phyloP scores from a whole-genome alignment of 1,140 invertebrate genomes.

The Scaptomyza montana region DNA sequence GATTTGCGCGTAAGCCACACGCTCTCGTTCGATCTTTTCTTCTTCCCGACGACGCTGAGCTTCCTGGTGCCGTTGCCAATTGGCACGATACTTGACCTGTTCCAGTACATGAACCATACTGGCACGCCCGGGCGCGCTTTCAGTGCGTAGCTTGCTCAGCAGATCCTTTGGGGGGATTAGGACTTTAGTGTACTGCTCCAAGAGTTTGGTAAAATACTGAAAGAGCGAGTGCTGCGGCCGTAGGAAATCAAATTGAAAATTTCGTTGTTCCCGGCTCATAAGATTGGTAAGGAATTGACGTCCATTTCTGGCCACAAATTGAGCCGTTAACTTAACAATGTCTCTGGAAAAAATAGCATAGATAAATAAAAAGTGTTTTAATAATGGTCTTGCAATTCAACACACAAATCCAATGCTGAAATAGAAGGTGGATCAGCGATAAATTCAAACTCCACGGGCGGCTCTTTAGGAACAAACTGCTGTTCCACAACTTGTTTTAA shows the following conservation, averaged over 20 bases:
- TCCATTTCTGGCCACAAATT: slow-evolving; percentile 99
- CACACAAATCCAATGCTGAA: slow-evolving; percentile 97
- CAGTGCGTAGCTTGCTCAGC: slow-evolving; percentile 90
- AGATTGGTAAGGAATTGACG: slow-evolving; percentile 98
- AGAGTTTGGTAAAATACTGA: slow-evolving; percentile 98
- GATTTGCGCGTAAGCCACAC: slow-evolving; percentile 98
- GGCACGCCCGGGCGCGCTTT: slow-evolving; percentile 85
- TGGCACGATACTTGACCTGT: slow-evolving; percentile 96
- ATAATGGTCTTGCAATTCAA: not conserved
- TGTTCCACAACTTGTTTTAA: slow-evolving; percentile 92
- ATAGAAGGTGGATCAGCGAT: slow-evolving; percentile 99
- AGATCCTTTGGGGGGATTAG: slow-evolving; percentile 97
- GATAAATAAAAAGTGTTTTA: not conserved
- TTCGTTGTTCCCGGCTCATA: slow-evolving; percentile 99
- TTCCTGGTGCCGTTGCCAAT: slow-evolving; percentile 98
- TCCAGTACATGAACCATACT: slow-evolving; percentile 92
- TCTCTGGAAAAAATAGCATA: slow-evolving; percentile 87
- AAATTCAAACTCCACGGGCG: slow-evolving; percentile 98
- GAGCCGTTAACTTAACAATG: slow-evolving; percentile 98
- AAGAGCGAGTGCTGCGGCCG: slow-evolving; percentile 99
- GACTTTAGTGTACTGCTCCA: slow-evolving; percentile 99
- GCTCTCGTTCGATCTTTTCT: slow-evolving; percentile 96
- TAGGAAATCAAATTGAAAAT: slow-evolving; percentile 99
- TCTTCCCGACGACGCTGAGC: slow-evolving; percentile 96
- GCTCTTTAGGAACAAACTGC: slow-evolving; percentile 96